These are phyloP conservation scores for Rhynchonema sp. DNA, from an alignment of 2,888 invertebrate species.

Conservation along the genomic window DNA sequence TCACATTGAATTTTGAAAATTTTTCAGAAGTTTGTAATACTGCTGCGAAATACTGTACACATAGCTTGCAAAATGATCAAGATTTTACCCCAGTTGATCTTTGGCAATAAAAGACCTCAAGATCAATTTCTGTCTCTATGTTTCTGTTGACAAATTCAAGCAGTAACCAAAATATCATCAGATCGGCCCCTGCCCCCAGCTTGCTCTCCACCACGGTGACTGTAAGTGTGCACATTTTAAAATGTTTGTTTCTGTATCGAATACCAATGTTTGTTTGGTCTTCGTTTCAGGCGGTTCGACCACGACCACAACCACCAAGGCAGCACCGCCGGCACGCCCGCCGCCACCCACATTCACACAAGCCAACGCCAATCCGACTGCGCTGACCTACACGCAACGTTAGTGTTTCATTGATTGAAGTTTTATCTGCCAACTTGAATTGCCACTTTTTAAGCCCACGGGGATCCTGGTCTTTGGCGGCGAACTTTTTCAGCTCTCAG, in stretches of 20 bases:
- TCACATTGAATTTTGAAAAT: too few relatives aligned
- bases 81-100: too few relatives aligned
- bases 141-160: too few relatives aligned
- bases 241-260: too few relatives aligned
- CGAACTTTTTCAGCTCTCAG: background rate
- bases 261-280: background rate
- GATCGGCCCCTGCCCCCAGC: background rate
- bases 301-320: constrained; percentile 2
- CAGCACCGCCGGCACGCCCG: constrained; percentile 5
- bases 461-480: background rate
- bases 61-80: too few relatives aligned
- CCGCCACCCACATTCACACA: constrained; percentile 6
- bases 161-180: too few relatives aligned
- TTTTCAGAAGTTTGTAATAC: too few relatives aligned
- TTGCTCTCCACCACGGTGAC: background rate
- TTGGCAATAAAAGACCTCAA: too few relatives aligned
- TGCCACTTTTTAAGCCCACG: background rate
- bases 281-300: background rate
- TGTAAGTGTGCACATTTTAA: background rate
- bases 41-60: too few relatives aligned
- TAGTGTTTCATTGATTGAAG: background rate
- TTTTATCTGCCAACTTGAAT: too few relatives aligned
- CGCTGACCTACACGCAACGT: background rate
- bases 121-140: too few relatives aligned
- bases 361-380: background rate